These are phyloP conservation scores for Equus quagga DNA, from an alignment of 2,113 vertebrate genomes.

Conservation along the genomic window DNA sequence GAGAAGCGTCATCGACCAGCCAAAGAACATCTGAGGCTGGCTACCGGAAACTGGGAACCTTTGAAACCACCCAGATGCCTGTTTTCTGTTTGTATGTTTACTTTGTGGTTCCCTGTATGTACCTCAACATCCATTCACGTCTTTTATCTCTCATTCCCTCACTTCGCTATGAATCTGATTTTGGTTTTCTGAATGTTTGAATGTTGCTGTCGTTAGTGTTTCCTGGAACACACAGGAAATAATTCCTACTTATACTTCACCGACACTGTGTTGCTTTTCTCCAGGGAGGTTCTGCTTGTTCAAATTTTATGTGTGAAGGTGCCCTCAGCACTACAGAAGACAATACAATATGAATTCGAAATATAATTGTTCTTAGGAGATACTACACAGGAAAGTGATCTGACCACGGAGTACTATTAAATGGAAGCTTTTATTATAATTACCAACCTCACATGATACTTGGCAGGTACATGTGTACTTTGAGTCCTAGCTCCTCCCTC, in stretches of 20 bases:
- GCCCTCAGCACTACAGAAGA: not conserved
- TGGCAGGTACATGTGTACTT: not conserved
- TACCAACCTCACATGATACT: not conserved
- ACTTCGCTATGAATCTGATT: not conserved
- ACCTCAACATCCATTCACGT: not conserved
- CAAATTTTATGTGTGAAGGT: not conserved
- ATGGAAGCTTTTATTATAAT: not conserved
- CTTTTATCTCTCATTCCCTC: not conserved
- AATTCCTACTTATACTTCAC: not conserved
- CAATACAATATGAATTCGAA: not conserved
- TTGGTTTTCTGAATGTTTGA: not conserved
- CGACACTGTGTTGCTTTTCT: not conserved
- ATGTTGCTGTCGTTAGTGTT: not conserved
- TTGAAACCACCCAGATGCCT: not conserved
- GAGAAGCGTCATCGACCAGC: not conserved
- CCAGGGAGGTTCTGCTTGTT: not conserved
- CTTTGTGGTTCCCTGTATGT: not conserved
- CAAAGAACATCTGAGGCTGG: not conserved
- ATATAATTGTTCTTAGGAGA: not conserved
- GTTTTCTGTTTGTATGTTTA: not conserved
- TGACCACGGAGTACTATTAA: not conserved
- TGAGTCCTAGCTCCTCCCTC: not conserved
- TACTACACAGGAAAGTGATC: not conserved
- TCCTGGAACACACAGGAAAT: not conserved
- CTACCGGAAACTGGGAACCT: not conserved